Evolutionary conservation across 2,888 invertebrate species (phyloP).

Genomic region (Drosophila algonquin): DNA sequence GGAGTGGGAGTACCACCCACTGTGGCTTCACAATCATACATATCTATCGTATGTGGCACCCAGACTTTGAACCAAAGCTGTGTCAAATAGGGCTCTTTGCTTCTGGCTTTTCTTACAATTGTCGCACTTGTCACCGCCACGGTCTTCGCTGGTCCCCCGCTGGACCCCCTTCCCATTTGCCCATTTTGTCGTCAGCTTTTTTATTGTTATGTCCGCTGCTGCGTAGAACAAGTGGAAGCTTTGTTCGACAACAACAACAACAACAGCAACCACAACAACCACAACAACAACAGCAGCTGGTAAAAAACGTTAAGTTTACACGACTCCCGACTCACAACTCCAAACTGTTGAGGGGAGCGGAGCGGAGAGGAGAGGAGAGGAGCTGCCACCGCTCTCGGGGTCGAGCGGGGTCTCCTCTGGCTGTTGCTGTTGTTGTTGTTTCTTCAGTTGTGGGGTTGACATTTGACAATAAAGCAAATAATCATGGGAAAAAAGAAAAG

Average conservation of each 20-base stretch:
- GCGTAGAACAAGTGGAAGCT: slow-evolving; percentile 81
- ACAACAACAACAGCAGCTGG: slow-evolving; percentile 44
- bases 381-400: slow-evolving; percentile 55
- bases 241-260: slow-evolving; percentile 77
- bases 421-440: slow-evolving; percentile 29
- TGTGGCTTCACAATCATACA: neutral
- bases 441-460: slow-evolving; percentile 70
- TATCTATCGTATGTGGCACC: slow-evolving; percentile 2
- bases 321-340: slow-evolving; percentile 71
- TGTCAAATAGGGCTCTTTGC: slow-evolving; percentile 3
- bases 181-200: slow-evolving; percentile 49
- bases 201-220: slow-evolving; percentile 69
- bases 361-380: too few species aligned
- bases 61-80: slow-evolving; percentile 46
- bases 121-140: slow-evolving; percentile 72
- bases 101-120: slow-evolving; percentile 68
- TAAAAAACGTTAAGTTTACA: slow-evolving; percentile 77
- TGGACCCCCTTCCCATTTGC: slow-evolving; percentile 16
- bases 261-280: slow-evolving; percentile 50
- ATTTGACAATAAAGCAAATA: slow-evolving; percentile 82
- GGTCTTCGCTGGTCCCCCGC: slow-evolving; percentile 33
- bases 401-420: slow-evolving; percentile 18
- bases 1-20: slow-evolving; percentile 19
- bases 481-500: slow-evolving; percentile 79
- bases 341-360: slow-evolving; percentile 48